Percentiles rank a stretch among this genome's conserved stretches.
These are phyloP conservation scores for Cavia porcellus DNA, from an alignment of 2,113 vertebrate species.

Conservation along the genomic window DNA sequence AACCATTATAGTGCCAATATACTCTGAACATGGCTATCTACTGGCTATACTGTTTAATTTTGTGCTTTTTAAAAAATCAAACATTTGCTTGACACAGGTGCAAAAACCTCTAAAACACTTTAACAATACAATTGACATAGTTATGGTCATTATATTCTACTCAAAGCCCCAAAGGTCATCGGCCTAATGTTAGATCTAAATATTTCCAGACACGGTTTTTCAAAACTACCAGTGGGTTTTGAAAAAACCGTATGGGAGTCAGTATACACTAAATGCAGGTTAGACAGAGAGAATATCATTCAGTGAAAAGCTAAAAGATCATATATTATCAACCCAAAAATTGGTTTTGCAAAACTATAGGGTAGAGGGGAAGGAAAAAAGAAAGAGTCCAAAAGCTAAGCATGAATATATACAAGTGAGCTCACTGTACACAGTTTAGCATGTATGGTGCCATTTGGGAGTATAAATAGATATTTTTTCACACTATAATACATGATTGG, in stretches of 20 bases:
- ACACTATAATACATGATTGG: conserved; percentile 95
- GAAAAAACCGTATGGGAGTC: conserved; percentile 79
- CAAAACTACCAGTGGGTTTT: conserved; percentile 86
- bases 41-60: background rate
- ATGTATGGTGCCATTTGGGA: conserved; percentile 98
- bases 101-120: conserved; percentile 88
- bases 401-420: conserved; percentile 93
- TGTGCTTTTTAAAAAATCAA: background rate
- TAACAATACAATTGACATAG: conserved; percentile 87
- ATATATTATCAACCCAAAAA: conserved; percentile 91
- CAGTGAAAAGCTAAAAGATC: conserved; percentile 99
- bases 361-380: background rate
- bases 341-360: conserved; percentile 91
- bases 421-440: conserved; percentile 92
- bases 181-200: conserved; percentile 65
- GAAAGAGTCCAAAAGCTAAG: conserved; percentile 92
- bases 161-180: conserved; percentile 80
- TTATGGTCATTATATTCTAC: conserved; percentile 82
- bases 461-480: conserved; percentile 99
- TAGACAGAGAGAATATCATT: conserved; percentile 94
- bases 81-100: conserved; percentile 88
- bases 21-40: no score
- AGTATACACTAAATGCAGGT: conserved; percentile 83
- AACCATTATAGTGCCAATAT: background rate
- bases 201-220: conserved; percentile 76